Conservation (phyloP, 2,113 vertebrate species). For the Lanius collurio region DNA sequence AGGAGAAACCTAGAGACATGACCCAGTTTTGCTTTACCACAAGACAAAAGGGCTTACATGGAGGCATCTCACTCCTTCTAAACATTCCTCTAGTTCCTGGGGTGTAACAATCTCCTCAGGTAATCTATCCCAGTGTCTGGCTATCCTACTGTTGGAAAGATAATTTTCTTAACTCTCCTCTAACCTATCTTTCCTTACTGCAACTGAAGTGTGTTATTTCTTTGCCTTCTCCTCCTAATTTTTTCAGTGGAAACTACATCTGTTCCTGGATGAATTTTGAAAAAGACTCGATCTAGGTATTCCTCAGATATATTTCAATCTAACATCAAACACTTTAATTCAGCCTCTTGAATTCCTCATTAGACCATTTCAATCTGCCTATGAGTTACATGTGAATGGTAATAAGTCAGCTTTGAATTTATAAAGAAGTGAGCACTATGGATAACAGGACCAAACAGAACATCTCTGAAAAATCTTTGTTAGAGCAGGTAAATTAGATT, state of each 20-base stretch:
- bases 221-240: not conserved
- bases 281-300: not conserved
- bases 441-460: not conserved
- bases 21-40: not conserved
- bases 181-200: not conserved
- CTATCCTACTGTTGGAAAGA: not conserved
- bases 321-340: not conserved
- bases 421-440: not conserved
- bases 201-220: not conserved
- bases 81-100: not conserved
- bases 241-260: not conserved
- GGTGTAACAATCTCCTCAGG: not conserved
- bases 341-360: not conserved
- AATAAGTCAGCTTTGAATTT: not conserved
- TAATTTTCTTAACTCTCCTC: not conserved
- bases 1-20: not conserved
- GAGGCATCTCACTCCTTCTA: not conserved
- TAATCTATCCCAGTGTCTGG: not conserved
- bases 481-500: not conserved
- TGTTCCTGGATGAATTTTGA: not conserved
- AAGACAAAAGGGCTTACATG: not conserved
- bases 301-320: not conserved
- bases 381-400: not conserved
- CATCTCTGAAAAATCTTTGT: not conserved
- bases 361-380: not conserved